Evolutionary conservation across 2,797 vertebrate genomes (phyloP).

Genomic region (Galagoides demidoff): DNA sequence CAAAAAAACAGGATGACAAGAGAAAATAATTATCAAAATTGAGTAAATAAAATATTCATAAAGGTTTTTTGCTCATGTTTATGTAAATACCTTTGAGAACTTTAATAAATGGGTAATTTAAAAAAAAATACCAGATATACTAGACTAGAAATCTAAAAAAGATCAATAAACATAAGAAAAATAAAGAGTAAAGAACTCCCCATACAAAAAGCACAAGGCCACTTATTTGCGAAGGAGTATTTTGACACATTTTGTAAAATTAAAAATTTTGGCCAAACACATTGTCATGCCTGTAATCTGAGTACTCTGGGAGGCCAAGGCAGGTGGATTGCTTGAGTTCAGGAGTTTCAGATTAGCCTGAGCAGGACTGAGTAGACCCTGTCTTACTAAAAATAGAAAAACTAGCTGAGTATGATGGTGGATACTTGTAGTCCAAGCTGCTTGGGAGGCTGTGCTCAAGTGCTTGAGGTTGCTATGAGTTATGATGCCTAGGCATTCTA

Average conservation of each 20-base stretch:
- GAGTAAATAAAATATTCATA: background rate
- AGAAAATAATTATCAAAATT: background rate
- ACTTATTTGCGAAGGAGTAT: background rate
- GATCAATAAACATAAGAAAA: background rate
- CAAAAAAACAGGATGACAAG: background rate
- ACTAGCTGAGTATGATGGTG: too few relatives aligned
- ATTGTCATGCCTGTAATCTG: too few relatives aligned
- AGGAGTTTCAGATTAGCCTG: too few relatives aligned
- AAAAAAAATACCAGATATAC: background rate
- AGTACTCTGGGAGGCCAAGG: too few relatives aligned
- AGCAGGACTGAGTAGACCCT: too few relatives aligned
- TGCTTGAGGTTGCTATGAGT: too few relatives aligned
- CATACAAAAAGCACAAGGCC: background rate
- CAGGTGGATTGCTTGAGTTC: too few relatives aligned
- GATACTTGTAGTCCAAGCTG: too few relatives aligned
- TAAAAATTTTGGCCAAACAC: background rate
- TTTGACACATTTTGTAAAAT: background rate
- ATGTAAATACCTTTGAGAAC: background rate
- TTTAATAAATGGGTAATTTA: background rate
- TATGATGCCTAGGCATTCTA: too few relatives aligned
- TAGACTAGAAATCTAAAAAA: background rate
- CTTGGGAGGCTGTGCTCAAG: too few relatives aligned
- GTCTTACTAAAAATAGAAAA: too few relatives aligned
- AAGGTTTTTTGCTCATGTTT: background rate
- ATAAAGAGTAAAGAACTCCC: background rate